These are phyloP conservation scores for Brachystomella parvula DNA, from an alignment of 1,140 invertebrate genomes.

Conservation along the genomic window DNA sequence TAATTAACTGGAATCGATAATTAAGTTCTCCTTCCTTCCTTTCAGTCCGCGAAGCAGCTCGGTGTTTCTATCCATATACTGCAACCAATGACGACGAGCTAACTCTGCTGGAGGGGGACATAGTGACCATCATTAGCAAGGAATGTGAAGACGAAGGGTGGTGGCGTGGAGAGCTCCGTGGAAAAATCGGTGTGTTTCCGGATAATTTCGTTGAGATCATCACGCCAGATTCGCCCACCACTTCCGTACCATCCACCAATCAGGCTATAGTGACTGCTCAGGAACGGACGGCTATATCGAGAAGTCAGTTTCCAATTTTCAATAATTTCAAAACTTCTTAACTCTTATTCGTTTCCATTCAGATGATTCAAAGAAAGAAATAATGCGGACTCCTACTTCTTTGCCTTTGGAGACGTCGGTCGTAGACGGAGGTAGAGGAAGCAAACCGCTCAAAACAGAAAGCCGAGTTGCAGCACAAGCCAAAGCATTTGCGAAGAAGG, in stretches of 20 bases:
- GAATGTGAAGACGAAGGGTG: constrained; percentile 70
- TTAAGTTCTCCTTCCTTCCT: constrained; percentile 4
- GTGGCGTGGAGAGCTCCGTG: constrained; percentile 91
- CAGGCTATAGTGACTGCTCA: constrained; percentile 5
- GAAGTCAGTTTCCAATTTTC: constrained; percentile 6
- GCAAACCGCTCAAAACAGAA: constrained; percentile 6
- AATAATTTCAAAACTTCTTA: not conserved
- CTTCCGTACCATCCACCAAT: not conserved
- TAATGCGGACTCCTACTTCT: not conserved
- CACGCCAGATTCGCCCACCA: constrained; percentile 24
- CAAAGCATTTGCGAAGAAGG: not conserved
- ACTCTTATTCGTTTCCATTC: not conserved
- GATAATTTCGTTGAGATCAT: constrained; percentile 88
- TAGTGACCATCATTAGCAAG: constrained; percentile 76
- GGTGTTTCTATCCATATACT: constrained; percentile 80
- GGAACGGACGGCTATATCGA: constrained; percentile 13
- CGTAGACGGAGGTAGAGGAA: constrained; percentile 8
- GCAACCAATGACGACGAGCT: constrained; percentile 92
- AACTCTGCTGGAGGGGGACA: constrained; percentile 75
- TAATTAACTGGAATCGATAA: not conserved
- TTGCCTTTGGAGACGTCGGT: not conserved
- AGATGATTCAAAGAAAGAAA: not conserved
- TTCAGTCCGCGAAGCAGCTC: constrained; percentile 61
- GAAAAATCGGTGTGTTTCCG: constrained; percentile 85
- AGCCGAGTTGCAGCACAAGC: not conserved